Evolutionary conservation across 2,888 invertebrate genomes (phyloP).

Genomic region (Thyatira batis): DNA sequence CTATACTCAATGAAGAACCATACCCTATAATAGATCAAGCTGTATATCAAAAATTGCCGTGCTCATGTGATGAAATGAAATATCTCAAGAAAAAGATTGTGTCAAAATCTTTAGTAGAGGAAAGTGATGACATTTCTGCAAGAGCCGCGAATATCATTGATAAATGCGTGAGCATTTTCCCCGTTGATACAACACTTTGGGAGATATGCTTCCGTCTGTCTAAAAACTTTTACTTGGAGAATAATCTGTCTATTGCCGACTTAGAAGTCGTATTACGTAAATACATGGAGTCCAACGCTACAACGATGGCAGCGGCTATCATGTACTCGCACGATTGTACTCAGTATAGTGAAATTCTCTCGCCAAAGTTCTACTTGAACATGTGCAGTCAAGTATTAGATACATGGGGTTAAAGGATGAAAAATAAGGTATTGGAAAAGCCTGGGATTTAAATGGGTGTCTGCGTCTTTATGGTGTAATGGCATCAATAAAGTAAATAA

Average conservation of each 20-base stretch:
- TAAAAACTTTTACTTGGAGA: conserved; percentile 67
- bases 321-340: conserved; percentile 74
- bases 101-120: conserved; percentile 23
- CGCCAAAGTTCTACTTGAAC: conserved; percentile 73
- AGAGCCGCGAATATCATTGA: conserved; percentile 65
- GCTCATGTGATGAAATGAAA: conserved; percentile 65
- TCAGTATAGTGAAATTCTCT: conserved; percentile 70
- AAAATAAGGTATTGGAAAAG: not conserved
- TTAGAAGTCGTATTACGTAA: conserved; percentile 81
- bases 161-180: conserved; percentile 67
- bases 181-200: conserved; percentile 65
- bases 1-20: conserved; percentile 64
- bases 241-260: conserved; percentile 65
- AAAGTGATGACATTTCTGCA: conserved; percentile 47
- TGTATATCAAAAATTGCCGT: conserved; percentile 55
- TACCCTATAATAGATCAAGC: conserved; percentile 53
- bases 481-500: not conserved
- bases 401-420: conserved; percentile 62
- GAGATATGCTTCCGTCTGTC: conserved; percentile 67
- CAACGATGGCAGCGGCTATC: conserved; percentile 72
- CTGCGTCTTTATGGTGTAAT: not conserved
- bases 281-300: conserved; percentile 75
- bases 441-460: not conserved
- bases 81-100: conserved; percentile 39
- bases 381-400: conserved; percentile 75